Percentiles rank a stretch among this genome's conserved stretches.
These are phyloP conservation scores for Otolemur crassicaudatus DNA, from an alignment of 2,797 vertebrate species.

Conservation along the genomic window DNA sequence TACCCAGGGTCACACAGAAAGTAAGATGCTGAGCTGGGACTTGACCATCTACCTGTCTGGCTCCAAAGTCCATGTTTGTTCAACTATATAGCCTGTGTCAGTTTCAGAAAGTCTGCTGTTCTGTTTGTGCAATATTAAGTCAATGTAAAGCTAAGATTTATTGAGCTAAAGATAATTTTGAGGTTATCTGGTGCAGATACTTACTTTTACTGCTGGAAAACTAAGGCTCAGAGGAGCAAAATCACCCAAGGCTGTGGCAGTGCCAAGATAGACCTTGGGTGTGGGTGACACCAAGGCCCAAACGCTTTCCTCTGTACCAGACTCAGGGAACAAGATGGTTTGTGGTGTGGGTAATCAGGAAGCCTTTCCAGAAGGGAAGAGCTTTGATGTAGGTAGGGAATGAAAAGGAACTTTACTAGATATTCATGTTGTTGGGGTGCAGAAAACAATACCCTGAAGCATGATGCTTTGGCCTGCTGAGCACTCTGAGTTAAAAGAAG, in stretches of 20 bases:
- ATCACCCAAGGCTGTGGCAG: not conserved
- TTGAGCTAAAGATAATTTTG: not conserved
- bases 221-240: not conserved
- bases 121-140: not conserved
- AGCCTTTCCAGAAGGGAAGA: not conserved
- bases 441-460: not conserved
- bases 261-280: not conserved
- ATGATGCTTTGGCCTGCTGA: not conserved
- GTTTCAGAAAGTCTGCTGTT: not conserved
- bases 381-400: not conserved
- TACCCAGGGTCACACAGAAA: not conserved
- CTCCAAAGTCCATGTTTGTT: not conserved
- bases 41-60: not conserved
- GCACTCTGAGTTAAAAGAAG: not conserved
- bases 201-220: not conserved
- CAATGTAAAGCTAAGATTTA: not conserved
- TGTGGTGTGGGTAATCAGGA: not conserved
- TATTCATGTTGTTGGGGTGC: not conserved
- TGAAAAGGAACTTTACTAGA: not conserved
- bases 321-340: not conserved
- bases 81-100: accelerated
- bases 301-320: not conserved
- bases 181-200: not conserved
- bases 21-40: not conserved
- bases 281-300: not conserved